Evolutionary conservation across 1,140 invertebrate genomes (phyloP), one percentile per base, ranked within the genome.

Genomic region (Streblospio benedicti): DNA sequence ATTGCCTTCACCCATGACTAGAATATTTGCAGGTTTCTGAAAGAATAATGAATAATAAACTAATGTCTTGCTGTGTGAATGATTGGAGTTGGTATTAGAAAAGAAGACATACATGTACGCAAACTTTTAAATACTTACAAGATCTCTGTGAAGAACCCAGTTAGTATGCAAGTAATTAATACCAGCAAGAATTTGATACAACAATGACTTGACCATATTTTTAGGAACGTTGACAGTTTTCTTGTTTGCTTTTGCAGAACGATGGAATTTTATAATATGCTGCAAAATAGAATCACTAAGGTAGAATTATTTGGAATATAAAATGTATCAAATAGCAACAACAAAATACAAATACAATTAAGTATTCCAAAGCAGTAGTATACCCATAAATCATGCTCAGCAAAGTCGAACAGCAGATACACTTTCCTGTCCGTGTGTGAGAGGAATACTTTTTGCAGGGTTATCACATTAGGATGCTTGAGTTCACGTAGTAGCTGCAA

Each of bases 91-190:
- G n/a, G n/a, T n/a, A n/a, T n/a, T n/a, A n/a, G n/a, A n/a, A n/a
- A n/a, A n/a, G n/a, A n/a, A n/a, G n/a, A n/a, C n/a, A n/a, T n/a
- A n/a, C n/a, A n/a, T n/a, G n/a, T n/a, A n/a, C n/a, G n/a, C n/a
- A n/a, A n/a, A n/a, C n/a, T n/a, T n/a, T n/a, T n/a, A n/a, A n/a
- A 63, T 35, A 57, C 75, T 84, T 82, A 91, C 89, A 82, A 98
- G 82, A 85, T 99, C 96, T 81, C 96, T 85, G 79, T 99, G 97
- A 33, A 99, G 81, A 59, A 99, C 94, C 97, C 97, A 99, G 79
- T 99, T 99, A 61, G 91, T 91, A 84, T 99, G 97, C 69, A 99
- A 82, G 83, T 99, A 99, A 80, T 98, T 92, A 73, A 99, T 99
- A 44, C 97, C 97, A 83, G 97, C 93, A 56, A 99, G 80, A 72